Base-by-base conservation (phyloP, 2,888 invertebrate genomes). In the Siphlonurus alternatus region DNA sequence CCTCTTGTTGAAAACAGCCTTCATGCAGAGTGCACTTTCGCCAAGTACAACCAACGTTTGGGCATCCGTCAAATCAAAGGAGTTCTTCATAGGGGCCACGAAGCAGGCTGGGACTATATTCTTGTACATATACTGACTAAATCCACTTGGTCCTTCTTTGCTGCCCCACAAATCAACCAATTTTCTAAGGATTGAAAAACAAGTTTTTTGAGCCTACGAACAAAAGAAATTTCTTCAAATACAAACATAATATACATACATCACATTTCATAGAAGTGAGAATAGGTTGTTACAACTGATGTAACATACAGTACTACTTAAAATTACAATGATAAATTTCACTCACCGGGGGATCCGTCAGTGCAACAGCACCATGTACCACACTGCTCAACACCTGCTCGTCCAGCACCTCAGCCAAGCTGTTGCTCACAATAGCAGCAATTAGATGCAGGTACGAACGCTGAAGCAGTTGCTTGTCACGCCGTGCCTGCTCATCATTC, bases 61-160 rank as follows among this genome's bases (percentile, higher is more conserved):
- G 38, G 77, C 79, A 72, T 80, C 80, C 59, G 71, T 70, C 53
- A 80, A 71, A 69, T 80, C 79, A 71, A 80, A 80, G 15, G 75
- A 73, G 15, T 74, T 73, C 70, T 77, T 78, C 68, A 79, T 69
- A 0, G 80, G 80, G 18, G 78, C 79, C 69, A 77, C 67, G 69
- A 81, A 78, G 69, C 80, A 81, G 3, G 79, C 78, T 22, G 80
- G 79, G 51, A 80, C 73, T 66, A 80, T 76, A 66, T 75, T 74
- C 66, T 78, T 75, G 70, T 78, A 79, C 66, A 78, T 74, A 68
- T 79, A 80, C 63, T 78, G 76, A 23, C 74, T 73, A 71, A 80
- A 80, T 2, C 76, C 77, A 7, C 70, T 70, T 18, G 67, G 67
- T 5, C 71, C 73, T 66, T 76, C 74, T n/a, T 72, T 73, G 10